Evolutionary conservation across 2,113 vertebrate genomes (phyloP).

Genomic region (Saiga tatarica): DNA sequence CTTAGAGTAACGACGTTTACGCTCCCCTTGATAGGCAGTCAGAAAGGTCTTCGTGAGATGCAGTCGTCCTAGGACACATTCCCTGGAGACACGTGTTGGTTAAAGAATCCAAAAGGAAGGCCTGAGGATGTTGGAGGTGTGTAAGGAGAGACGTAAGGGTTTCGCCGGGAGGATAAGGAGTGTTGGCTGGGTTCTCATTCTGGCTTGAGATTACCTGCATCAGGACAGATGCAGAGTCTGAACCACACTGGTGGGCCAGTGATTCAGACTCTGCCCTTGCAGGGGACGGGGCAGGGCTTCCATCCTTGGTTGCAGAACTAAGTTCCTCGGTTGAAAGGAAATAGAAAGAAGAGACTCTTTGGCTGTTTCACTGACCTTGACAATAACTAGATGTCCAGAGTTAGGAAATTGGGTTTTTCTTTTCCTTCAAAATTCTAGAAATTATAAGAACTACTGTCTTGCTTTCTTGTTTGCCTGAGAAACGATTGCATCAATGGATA

Average conservation of each 20-base stretch:
- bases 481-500: accelerated
- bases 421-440: neutral
- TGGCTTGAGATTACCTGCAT: neutral
- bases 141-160: neutral
- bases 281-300: accelerated
- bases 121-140: neutral
- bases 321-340: neutral
- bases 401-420: neutral
- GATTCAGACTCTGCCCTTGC: neutral
- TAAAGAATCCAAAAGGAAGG: neutral
- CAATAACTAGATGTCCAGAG: neutral
- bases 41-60: neutral
- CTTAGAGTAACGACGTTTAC: neutral
- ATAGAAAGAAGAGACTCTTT: neutral
- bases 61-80: neutral
- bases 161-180: accelerated
- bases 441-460: neutral
- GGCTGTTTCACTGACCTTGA: neutral
- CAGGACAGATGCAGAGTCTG: neutral
- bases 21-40: neutral
- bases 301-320: accelerated
- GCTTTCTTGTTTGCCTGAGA: neutral
- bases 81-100: neutral
- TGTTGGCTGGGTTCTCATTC: neutral
- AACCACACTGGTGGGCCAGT: neutral